Evolutionary conservation across 53 echinoderm and acorn worm species (phyloP), one percentile per base, ranked within the genome.

Genomic region (Apostichopus leukothele): DNA sequence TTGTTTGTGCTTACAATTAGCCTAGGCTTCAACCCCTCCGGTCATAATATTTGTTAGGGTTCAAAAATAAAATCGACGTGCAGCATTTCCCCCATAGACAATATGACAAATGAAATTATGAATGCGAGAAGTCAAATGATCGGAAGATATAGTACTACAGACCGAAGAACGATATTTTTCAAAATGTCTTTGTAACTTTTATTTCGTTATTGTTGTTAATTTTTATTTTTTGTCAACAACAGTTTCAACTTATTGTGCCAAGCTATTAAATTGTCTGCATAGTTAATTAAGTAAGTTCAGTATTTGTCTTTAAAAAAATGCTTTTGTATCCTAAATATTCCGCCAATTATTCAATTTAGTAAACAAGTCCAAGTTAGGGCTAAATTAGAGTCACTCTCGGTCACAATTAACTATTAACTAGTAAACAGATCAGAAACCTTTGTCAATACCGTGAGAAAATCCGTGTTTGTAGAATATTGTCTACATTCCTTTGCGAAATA

Each of bases 1-100:
- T 95, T 94, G 95, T 97, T 97, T 95, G 95, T 93, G 92, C 93
- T 92, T 83, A 91, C 98, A 97, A 97, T 97, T 97, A 97, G 98
- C 95, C 92, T 90, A 78, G 92, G 90, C 92, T 79, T 94, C 91
- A 94, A 50, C 23, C 85, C 85, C 85, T 85, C 85, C 67, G 85
- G 85, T 67, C 12, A 85, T 67, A 60, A 67, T 66, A 85, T 66
- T 67, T 66, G 85, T 85, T 85, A 85, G 83, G 83, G 57, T 39
- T 39, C 39, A 39, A 39, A 39, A 39, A 39, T 39, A 39, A 57
- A 57, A 57, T 57, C 7, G 71, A 71, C 71, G 71, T 71, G 16
- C 63, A 71, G 71, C 16, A 14, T 71, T 71, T 39, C 39, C 39
- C n/a, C 16, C 71, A 71, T 71, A 71, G 71, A 6, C 71, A 71